Evolutionary conservation across 2,888 invertebrate genomes (phyloP).

Genomic region (Phaonia tiefii): DNA sequence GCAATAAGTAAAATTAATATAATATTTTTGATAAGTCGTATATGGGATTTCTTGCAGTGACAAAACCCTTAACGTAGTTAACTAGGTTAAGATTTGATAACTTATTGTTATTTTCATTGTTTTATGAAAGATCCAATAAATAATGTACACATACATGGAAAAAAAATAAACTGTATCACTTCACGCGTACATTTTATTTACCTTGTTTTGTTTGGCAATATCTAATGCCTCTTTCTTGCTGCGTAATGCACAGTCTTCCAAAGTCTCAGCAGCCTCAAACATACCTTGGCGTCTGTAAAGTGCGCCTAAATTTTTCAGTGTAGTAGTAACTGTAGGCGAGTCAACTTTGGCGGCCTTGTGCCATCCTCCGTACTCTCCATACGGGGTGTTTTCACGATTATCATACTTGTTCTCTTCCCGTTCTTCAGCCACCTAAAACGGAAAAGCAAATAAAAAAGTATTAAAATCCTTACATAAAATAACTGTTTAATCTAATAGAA

Average conservation of each 20-base stretch:
- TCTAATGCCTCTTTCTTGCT: constrained; percentile 98
- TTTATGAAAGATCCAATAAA: too few relatives aligned
- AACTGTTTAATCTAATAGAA: too few relatives aligned
- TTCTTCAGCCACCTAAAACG: constrained; percentile 97
- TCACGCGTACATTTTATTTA: constrained; percentile 77
- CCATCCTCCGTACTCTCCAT: constrained; percentile 95
- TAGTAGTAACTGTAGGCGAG: constrained; percentile 98
- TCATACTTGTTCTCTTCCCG: constrained; percentile 97
- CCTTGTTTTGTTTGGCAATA: constrained; percentile 95
- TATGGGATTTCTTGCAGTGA: too few relatives aligned
- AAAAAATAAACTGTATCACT: too few relatives aligned
- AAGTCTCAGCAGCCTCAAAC: constrained; percentile 99
- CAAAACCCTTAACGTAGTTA: too few relatives aligned
- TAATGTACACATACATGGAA: too few relatives aligned
- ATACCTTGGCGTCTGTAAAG: constrained; percentile 99
- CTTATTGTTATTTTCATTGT: too few relatives aligned
- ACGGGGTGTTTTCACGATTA: constrained; percentile 93
- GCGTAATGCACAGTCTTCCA: constrained; percentile 98
- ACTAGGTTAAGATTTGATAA: too few relatives aligned
- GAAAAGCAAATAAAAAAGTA: constrained; percentile 11
- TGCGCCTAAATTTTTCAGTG: constrained; percentile 98
- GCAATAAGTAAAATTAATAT: too few relatives aligned
- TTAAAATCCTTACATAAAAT: too few relatives aligned
- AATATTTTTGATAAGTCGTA: too few relatives aligned
- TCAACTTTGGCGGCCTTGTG: constrained; percentile 99